Percentiles rank a stretch among this genome's conserved stretches.
These are phyloP conservation scores for Agrochola lota DNA, from an alignment of 2,888 invertebrate species.

Conservation along the genomic window DNA sequence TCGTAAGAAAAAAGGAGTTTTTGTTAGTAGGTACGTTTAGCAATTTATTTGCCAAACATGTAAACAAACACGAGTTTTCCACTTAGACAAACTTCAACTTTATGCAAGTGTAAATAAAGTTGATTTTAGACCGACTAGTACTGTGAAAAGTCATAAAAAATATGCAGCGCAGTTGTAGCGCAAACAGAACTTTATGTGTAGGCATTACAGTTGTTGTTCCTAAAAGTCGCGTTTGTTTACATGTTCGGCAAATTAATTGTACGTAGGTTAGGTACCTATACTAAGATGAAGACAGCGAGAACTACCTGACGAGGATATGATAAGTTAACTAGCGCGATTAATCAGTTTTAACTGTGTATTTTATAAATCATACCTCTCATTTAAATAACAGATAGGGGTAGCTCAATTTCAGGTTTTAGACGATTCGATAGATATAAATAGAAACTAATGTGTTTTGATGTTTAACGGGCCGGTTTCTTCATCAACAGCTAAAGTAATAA, in stretches of 20 bases:
- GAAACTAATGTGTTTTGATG: background rate
- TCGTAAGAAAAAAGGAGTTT: background rate
- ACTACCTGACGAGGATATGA: background rate
- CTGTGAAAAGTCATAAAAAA: too few relatives aligned
- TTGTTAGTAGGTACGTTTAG: background rate
- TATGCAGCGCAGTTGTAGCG: too few relatives aligned
- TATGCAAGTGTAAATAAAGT: too few relatives aligned
- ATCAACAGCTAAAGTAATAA: background rate
- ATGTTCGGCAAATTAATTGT: too few relatives aligned
- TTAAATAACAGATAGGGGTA: conserved; percentile 3
- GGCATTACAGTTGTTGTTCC: too few relatives aligned
- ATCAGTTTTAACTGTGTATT: background rate
- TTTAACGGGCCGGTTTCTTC: background rate
- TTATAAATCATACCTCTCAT: background rate
- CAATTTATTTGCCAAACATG: too few relatives aligned
- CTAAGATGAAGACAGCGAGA: too few relatives aligned
- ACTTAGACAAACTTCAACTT: too few relatives aligned
- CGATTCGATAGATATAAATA: conserved; percentile 32
- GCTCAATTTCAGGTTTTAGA: background rate
- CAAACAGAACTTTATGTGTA: too few relatives aligned
- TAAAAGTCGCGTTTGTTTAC: too few relatives aligned
- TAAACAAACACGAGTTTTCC: too few relatives aligned
- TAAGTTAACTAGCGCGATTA: background rate
- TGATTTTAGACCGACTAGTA: too few relatives aligned
- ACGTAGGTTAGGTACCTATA: background rate